Evolutionary conservation across 2,113 vertebrate species (phyloP), one percentile per base, ranked within the genome.

Genomic region (Indri indri): DNA sequence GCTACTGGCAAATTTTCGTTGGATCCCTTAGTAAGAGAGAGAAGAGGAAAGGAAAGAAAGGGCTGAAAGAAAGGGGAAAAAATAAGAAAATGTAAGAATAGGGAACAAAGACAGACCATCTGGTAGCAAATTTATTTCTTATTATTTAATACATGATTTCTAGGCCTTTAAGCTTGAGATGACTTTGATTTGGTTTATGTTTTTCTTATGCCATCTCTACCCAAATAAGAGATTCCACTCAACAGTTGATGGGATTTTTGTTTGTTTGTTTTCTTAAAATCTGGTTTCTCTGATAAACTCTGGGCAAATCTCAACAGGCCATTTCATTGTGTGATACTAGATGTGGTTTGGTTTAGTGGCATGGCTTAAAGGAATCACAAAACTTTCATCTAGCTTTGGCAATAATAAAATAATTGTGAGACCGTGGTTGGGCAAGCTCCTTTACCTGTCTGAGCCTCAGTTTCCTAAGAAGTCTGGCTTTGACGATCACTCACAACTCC

Each of bases 251-350:
- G 20, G 32, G 3, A 73, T 42, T 61, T 37, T 71, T 57, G 25
- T 61, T 42, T 65, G 7, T 92, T 30, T 40, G 32, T 90, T 52
- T 90, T 85, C 59, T 32, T 73, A 88, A 93, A 45, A 63, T 18
- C n/a, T 91, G 73, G 13, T 74, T 96, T 94, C 14, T 86, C 22
- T 92, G 82, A 73, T 92, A 96, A 92, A 96, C 61, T 63, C 73
- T 76, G 61, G 42, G n/a, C 14, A 91, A 89, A 97, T 85, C 17
- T 11, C 32, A 27, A 63, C 12, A 74, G 84, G 52, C 3, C 23
- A 65, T 6, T 52, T 92, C 30, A 9, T 47, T 65, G 82, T 63
- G 50, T 1, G 34, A 23, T 84, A 61, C 20, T 27, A 59, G 25
- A 57, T 54, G 34, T 54, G 50, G 27, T 34, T 95, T 92, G 42